Evolutionary conservation across 2,797 vertebrate genomes (phyloP).

Genomic region (Tinamus major): DNA sequence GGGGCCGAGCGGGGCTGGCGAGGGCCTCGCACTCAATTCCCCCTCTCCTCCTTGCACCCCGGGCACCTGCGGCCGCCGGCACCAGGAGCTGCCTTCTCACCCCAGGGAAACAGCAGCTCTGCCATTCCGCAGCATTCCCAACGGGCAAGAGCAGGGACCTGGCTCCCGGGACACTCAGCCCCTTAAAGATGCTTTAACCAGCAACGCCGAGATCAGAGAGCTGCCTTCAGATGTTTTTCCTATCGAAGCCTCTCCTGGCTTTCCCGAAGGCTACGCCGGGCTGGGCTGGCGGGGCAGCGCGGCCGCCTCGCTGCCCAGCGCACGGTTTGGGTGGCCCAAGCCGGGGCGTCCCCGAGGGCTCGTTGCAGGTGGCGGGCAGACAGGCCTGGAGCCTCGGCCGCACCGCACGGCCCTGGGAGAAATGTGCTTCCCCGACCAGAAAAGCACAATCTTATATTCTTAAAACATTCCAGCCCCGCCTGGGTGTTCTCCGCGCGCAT

Average conservation of each 20-base stretch:
- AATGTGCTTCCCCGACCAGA: constrained; percentile 80
- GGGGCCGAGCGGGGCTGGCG: too few relatives aligned
- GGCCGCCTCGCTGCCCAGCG: constrained; percentile 73
- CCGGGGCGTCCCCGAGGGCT: constrained; percentile 86
- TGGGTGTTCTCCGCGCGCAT: constrained; percentile 82
- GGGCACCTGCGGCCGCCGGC: background rate
- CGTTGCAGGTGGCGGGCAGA: constrained; percentile 87
- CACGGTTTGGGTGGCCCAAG: constrained; percentile 90
- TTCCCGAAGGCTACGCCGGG: constrained; percentile 56
- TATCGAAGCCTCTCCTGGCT: constrained; percentile 66
- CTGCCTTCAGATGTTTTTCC: constrained; percentile 71
- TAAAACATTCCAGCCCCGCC: constrained; percentile 71
- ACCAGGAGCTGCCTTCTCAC: background rate
- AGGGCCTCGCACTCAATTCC: background rate
- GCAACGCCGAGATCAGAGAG: constrained; percentile 64
- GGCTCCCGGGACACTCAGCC: constrained; percentile 39
- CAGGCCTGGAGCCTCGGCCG: constrained; percentile 81
- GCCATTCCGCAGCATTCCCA: background rate
- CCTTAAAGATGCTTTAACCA: constrained; percentile 53
- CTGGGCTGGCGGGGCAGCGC: constrained; percentile 71
- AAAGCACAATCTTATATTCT: constrained; percentile 80
- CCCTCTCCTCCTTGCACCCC: background rate
- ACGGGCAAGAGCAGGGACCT: constrained; percentile 27
- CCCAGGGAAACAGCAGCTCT: background rate
- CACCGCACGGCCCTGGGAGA: constrained; percentile 78